Conservation (phyloP, 2,113 vertebrate species). For the Clupea harengus region DNA sequence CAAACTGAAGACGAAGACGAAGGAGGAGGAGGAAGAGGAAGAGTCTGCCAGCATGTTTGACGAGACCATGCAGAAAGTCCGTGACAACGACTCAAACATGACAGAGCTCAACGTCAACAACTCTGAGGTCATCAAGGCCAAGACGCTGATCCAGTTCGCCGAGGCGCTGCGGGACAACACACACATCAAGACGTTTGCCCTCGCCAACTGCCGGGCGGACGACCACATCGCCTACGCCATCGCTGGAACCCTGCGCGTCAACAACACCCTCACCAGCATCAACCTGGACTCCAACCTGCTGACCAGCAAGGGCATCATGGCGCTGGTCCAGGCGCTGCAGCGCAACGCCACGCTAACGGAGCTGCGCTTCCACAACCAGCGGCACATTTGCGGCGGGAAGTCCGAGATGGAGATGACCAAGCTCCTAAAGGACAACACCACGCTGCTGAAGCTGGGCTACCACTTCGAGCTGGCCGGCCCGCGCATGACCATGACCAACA, state of each 20-base stretch:
- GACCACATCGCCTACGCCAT: conserved; percentile 95
- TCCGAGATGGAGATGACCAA: conserved; percentile 97
- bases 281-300: conserved; percentile 98
- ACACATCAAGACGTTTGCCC: conserved; percentile 78
- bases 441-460: conserved; percentile 92
- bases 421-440: conserved; percentile 91
- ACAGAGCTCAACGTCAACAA: conserved; percentile 93
- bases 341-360: conserved; percentile 88
- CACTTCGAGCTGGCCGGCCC: conserved; percentile 94
- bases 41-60: conserved; percentile 89
- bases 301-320: conserved; percentile 90
- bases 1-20: conserved; percentile 50
- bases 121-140: conserved; percentile 90
- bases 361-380: conserved; percentile 96
- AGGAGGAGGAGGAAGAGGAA: conserved; percentile 67
- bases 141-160: conserved; percentile 89
- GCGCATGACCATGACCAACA: conserved; percentile 92
- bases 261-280: conserved; percentile 87
- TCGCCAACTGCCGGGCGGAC: conserved; percentile 92
- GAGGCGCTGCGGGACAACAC: conserved; percentile 89
- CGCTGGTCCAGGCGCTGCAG: conserved; percentile 89
- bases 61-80: conserved; percentile 86
- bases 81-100: conserved; percentile 78
- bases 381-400: conserved; percentile 95
- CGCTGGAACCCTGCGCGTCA: conserved; percentile 83